Conservation (phyloP, 1,140 invertebrate genomes). For the Drosophila orena region DNA sequence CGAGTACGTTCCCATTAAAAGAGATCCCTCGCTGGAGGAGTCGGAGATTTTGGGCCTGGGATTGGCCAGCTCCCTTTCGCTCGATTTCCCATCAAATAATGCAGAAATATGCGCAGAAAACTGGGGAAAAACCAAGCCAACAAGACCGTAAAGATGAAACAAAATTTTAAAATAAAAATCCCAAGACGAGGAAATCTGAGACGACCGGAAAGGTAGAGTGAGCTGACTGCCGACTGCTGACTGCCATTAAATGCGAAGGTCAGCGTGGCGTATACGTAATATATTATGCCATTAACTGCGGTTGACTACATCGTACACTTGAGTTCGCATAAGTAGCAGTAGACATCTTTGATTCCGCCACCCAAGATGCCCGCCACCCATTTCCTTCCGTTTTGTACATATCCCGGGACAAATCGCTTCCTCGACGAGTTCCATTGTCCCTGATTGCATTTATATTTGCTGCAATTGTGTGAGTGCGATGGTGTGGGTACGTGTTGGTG, state of each 20-base stretch:
- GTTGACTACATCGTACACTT: conserved; percentile 13
- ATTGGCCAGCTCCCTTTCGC: conserved; percentile 35
- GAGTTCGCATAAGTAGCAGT: conserved; percentile 36
- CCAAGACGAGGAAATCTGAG: conserved; percentile 34
- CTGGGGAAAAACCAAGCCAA: conserved; percentile 7
- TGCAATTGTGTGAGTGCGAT: conserved; percentile 45
- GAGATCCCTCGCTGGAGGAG: conserved; percentile 7
- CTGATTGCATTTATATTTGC: conserved; percentile 70
- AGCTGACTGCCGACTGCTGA: conserved; percentile 7
- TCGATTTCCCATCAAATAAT: conserved; percentile 72
- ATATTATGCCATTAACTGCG: conserved; percentile 47
- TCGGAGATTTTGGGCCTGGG: conserved; percentile 7
- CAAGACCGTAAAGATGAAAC: conserved; percentile 25
- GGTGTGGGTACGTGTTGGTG: background rate
- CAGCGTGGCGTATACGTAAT: conserved; percentile 63
- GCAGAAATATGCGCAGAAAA: conserved; percentile 64
- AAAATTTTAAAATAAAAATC: conserved; percentile 45
- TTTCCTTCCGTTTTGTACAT: conserved; percentile 40
- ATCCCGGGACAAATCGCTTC: conserved; percentile 54
- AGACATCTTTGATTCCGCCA: conserved; percentile 34
- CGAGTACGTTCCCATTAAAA: conserved; percentile 39
- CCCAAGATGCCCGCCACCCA: background rate
- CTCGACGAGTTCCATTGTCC: conserved; percentile 41
- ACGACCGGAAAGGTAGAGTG: conserved; percentile 43
- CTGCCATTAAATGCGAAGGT: conserved; percentile 36